Conservation (phyloP, 2,888 invertebrate genomes). For the Nesidiocoris tenuis region DNA sequence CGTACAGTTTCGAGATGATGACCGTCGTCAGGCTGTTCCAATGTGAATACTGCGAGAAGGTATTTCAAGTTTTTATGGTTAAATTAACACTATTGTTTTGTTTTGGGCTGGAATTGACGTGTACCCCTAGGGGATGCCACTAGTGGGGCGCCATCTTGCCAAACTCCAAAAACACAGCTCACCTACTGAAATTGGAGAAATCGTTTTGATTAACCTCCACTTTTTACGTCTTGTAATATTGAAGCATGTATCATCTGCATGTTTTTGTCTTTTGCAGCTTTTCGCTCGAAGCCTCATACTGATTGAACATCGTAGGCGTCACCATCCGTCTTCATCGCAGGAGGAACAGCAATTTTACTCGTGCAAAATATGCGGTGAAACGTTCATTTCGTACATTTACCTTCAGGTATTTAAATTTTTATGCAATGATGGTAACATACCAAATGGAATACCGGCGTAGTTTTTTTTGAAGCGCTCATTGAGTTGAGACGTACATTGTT, state of each 20-base stretch:
- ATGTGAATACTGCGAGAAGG: slow-evolving; percentile 51
- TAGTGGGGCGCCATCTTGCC: no score
- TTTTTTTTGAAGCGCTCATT: no score
- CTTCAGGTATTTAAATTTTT: slow-evolving; percentile 18
- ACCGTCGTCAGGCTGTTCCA: slow-evolving; percentile 50
- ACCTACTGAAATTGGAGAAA: no score
- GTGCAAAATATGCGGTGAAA: slow-evolving; percentile 48
- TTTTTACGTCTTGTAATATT: no score
- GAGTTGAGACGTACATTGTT: no score
- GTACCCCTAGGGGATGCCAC: no score
- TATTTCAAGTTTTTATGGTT: not conserved
- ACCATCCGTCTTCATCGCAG: slow-evolving; percentile 32
- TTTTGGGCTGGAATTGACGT: no score
- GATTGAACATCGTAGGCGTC: slow-evolving; percentile 51
- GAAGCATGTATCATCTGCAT: no score
- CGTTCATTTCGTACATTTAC: slow-evolving; percentile 44
- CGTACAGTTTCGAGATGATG: slow-evolving; percentile 50
- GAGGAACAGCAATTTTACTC: slow-evolving; percentile 43
- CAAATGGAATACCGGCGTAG: no score
- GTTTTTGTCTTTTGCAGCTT: slow-evolving; percentile 22
- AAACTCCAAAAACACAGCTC: no score
- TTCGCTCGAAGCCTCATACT: slow-evolving; percentile 50
- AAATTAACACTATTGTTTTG: not conserved
- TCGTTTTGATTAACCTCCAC: no score
- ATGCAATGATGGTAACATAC: no score